Conservation (phyloP, 2,113 vertebrate genomes). For the Paralichthys olivaceus region DNA sequence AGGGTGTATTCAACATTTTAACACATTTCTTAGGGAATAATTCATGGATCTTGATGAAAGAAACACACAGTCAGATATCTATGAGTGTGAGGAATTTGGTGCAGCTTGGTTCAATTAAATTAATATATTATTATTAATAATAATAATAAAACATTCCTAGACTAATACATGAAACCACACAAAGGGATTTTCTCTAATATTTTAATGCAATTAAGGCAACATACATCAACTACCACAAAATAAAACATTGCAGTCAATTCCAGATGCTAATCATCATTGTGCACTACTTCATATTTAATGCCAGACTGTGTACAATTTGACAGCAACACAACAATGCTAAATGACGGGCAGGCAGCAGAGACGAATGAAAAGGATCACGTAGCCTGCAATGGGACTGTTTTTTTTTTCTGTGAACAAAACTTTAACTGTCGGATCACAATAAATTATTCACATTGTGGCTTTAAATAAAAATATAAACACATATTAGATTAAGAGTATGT, state of each 20-base stretch:
- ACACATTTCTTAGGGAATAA: no score
- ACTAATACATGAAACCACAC: background rate
- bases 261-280: background rate
- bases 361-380: no score
- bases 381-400: no score
- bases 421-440: background rate
- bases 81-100: no score
- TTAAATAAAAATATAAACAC: slow-evolving; percentile 10
- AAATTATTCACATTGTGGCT: background rate
- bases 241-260: background rate
- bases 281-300: slow-evolving; percentile 5
- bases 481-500: slow-evolving; percentile 38
- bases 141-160: background rate
- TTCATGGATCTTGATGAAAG: no score
- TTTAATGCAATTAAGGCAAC: slow-evolving; percentile 54
- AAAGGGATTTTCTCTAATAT: background rate
- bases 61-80: no score
- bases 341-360: background rate
- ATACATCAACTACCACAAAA: slow-evolving; percentile 29
- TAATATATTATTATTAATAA: no score
- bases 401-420: no score
- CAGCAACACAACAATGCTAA: background rate
- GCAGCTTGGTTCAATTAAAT: no score
- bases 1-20: no score
- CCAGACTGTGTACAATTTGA: background rate